These are phyloP conservation scores for Oreochromis aureus DNA, from an alignment of 2,113 vertebrate genomes.

Conservation along the genomic window DNA sequence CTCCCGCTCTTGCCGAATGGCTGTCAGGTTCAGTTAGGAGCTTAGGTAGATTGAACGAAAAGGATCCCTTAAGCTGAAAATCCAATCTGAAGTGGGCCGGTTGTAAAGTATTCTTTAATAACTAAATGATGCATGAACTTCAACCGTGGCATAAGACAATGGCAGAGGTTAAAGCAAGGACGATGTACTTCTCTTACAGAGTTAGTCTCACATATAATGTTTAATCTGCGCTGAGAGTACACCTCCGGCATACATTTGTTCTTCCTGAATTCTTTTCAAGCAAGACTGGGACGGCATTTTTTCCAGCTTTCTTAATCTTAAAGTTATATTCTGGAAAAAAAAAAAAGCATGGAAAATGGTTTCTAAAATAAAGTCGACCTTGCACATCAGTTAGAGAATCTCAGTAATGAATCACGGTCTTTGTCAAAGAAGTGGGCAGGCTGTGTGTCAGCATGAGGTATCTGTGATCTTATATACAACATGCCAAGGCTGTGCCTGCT, in stretches of 20 bases:
- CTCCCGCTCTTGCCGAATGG: conserved; percentile 9
- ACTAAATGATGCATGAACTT: conserved; percentile 53
- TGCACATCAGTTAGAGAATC: conserved; percentile 43
- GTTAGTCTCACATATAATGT: neutral
- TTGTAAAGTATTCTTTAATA: conserved; percentile 40
- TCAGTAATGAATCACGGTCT: conserved; percentile 55
- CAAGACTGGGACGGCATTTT: neutral
- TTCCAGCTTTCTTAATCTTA: neutral
- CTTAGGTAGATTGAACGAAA: conserved; percentile 55
- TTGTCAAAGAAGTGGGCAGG: conserved; percentile 22
- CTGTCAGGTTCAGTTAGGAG: conserved; percentile 48
- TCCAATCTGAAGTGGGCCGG: conserved; percentile 48
- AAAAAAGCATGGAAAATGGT: conserved; percentile 9
- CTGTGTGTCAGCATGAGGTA: conserved; percentile 23
- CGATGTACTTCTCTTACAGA: neutral
- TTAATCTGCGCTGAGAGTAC: neutral
- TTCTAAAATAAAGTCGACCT: conserved; percentile 61
- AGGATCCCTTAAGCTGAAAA: conserved; percentile 57
- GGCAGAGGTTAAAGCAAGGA: conserved; percentile 30
- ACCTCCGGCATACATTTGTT: neutral
- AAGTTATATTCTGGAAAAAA: neutral
- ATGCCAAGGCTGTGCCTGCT: neutral
- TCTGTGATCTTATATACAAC: neutral
- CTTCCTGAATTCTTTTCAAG: neutral
- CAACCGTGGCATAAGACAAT: conserved; percentile 5